A percentile compares a stretch with the other conserved stretches of the same genome.
These are phyloP conservation scores for Steinernema carpocapsae DNA, from an alignment of 2,888 invertebrate species.

Conservation along the genomic window DNA sequence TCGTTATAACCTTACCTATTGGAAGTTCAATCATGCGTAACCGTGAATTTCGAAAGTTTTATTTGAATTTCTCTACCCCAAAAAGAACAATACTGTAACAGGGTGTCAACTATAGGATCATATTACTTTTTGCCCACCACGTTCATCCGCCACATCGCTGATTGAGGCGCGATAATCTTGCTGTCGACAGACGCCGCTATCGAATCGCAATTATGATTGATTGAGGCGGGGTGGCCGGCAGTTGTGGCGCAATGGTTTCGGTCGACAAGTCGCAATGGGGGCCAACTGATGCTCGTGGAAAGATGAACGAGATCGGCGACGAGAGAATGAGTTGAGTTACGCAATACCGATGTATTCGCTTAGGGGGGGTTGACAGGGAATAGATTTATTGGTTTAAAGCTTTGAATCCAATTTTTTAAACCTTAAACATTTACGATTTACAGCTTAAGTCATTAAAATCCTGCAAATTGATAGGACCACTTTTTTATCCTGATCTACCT, in stretches of 20 bases:
- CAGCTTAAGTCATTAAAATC: too few species aligned
- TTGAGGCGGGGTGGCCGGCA: neutral
- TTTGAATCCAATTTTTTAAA: too few species aligned
- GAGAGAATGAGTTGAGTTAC: neutral
- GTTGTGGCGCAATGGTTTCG: slow-evolving; percentile 13
- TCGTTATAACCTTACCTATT: too few species aligned
- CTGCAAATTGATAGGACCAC: too few species aligned
- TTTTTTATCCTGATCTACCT: too few species aligned
- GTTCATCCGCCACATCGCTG: neutral
- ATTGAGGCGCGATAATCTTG: slow-evolving; percentile 22
- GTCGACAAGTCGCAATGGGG: neutral
- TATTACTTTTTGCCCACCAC: slow-evolving; percentile 20
- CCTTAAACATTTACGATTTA: too few species aligned
- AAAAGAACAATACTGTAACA: too few species aligned
- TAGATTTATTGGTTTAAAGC: too few species aligned
- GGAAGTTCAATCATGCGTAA: neutral
- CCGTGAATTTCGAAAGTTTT: neutral
- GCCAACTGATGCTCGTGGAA: neutral
- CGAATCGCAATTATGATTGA: slow-evolving; percentile 21
- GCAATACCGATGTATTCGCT: too few species aligned
- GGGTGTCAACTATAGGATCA: slow-evolving; percentile 1
- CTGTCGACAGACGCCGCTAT: slow-evolving; percentile 26
- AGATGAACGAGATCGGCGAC: neutral
- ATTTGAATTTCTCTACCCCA: too few species aligned
- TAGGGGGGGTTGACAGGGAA: too few species aligned